A percentile compares a stretch with the other conserved stretches of the same genome.
Evolutionary conservation across 2,888 invertebrate genomes (phyloP).

Genomic region (Drosophila nigricruria): DNA sequence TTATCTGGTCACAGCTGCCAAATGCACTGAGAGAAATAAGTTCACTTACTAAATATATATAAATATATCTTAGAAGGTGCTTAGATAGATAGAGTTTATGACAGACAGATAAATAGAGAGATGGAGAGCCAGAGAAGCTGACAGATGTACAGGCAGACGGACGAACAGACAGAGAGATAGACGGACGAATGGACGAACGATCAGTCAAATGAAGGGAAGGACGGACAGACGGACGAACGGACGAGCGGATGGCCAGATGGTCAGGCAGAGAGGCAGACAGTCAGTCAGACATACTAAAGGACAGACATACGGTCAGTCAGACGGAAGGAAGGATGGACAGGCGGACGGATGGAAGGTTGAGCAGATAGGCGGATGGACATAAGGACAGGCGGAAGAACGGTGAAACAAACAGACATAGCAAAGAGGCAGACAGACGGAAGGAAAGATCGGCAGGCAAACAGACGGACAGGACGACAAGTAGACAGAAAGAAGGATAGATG

Average conservation of each 20-base stretch:
- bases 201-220: too few species aligned
- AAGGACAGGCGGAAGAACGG: neutral
- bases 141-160: neutral
- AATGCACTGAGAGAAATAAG: constrained; percentile 30
- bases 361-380: neutral
- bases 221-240: neutral
- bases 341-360: too few species aligned
- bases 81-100: neutral
- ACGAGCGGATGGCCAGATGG: neutral
- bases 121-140: neutral
- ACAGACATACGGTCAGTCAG: too few species aligned
- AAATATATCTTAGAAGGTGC: neutral
- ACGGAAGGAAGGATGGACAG: too few species aligned
- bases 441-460: neutral
- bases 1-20: constrained; percentile 63
- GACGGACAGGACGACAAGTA: neutral
- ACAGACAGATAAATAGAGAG: neutral
- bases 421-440: neutral
- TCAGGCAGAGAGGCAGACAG: neutral
- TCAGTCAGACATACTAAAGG: too few species aligned
- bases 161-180: neutral
- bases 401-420: neutral
- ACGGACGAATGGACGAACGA: neutral
- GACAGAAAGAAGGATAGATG: too few species aligned
- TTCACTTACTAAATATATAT: too few species aligned